Percentiles rank a stretch among this genome's conserved stretches.
Evolutionary conservation across 2,888 invertebrate genomes (phyloP).

Genomic region (Apamea sordens): DNA sequence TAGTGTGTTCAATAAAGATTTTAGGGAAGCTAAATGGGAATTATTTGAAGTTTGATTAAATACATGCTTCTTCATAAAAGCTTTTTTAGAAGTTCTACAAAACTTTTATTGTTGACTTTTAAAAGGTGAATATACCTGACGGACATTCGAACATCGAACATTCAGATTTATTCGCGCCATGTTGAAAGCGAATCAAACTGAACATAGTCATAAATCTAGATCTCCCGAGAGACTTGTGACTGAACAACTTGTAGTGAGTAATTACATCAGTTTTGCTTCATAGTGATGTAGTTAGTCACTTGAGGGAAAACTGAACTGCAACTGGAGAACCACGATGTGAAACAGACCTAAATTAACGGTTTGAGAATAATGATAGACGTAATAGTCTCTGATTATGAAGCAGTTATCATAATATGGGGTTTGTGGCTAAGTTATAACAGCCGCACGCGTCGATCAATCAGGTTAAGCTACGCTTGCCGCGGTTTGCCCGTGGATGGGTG

Average conservation of each 20-base stretch:
- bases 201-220: constrained; percentile 52
- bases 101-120: neutral
- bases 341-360: neutral
- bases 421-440: no score
- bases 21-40: neutral
- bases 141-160: neutral
- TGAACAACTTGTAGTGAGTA: constrained; percentile 27
- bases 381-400: neutral
- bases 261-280: constrained; percentile 35
- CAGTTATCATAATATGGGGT: neutral
- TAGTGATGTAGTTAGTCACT: neutral
- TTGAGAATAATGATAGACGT: neutral
- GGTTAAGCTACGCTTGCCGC: no score
- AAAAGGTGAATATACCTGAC: neutral
- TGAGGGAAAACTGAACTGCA: neutral
- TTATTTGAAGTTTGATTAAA: neutral
- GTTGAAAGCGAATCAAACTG: constrained; percentile 39
- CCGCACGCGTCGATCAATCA: no score
- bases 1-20: neutral
- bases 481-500: no score
- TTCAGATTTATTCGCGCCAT: constrained; percentile 32
- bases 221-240: constrained; percentile 39
- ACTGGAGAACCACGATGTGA: neutral
- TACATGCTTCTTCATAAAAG: neutral
- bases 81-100: neutral